Evolutionary conservation across 2,797 vertebrate genomes (phyloP).

Genomic region (Leucoraja ocellata): DNA sequence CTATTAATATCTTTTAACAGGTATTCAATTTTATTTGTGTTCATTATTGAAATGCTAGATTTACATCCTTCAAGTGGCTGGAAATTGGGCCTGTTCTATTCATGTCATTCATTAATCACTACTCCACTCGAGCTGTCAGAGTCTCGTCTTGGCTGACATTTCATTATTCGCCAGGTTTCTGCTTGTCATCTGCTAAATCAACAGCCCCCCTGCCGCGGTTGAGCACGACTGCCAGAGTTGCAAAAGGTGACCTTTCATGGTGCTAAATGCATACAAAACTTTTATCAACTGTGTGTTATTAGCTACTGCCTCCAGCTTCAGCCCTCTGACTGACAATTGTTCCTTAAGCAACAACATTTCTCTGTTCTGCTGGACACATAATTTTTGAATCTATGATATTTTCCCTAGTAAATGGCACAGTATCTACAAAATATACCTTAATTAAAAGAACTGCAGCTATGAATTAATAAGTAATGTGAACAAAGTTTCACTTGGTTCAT

Average conservation of each 20-base stretch:
- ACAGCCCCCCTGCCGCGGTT: conserved; percentile 63
- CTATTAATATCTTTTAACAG: conserved; percentile 33
- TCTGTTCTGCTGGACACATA: not conserved
- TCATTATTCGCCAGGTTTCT: conserved; percentile 61
- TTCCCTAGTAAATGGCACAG: not conserved
- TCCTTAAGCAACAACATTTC: not conserved
- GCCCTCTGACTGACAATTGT: not conserved
- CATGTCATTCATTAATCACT: conserved; percentile 77
- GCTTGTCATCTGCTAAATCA: conserved; percentile 67
- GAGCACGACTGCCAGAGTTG: conserved; percentile 53
- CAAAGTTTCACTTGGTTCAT: not conserved
- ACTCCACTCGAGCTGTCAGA: conserved; percentile 68
- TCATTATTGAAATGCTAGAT: conserved; percentile 58
- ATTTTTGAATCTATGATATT: not conserved
- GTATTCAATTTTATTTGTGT: conserved; percentile 33
- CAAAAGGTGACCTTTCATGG: conserved; percentile 54
- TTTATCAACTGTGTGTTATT: conserved; percentile 14
- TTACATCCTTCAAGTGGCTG: conserved; percentile 62
- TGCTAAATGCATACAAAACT: conserved; percentile 18
- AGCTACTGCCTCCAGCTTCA: not conserved
- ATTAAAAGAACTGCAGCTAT: not conserved
- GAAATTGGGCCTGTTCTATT: conserved; percentile 47
- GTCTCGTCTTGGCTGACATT: conserved; percentile 68
- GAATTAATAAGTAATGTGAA: not conserved
- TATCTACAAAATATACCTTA: not conserved